Conservation (phyloP, 2,888 invertebrate species). For the Hydropsyche betteni region DNA sequence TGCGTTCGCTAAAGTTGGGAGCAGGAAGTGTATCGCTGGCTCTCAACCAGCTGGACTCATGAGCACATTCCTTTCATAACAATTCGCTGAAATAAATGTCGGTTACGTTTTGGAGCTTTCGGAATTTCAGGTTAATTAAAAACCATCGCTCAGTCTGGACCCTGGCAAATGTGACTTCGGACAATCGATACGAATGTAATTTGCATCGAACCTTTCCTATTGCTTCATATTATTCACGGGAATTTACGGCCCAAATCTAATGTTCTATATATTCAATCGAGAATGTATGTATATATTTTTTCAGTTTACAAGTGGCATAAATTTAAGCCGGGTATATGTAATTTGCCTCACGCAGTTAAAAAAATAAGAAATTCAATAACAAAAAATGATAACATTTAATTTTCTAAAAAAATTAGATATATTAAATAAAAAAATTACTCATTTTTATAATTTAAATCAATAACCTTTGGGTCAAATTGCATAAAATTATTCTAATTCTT, state of each 20-base stretch:
- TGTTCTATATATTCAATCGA: not conserved
- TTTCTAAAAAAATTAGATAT: too few species aligned
- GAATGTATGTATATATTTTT: not conserved
- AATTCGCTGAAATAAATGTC: not conserved
- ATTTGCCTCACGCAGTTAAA: not conserved
- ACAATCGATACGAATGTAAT: not conserved
- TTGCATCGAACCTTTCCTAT: not conserved
- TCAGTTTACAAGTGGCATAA: not conserved
- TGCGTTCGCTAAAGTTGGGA: slow-evolving; percentile 6
- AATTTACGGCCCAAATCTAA: not conserved
- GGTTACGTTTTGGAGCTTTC: not conserved
- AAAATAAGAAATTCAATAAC: too few species aligned
- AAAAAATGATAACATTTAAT: too few species aligned
- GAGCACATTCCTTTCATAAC: not conserved
- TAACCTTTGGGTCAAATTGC: too few species aligned
- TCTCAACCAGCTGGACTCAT: not conserved
- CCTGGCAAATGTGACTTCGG: too few species aligned
- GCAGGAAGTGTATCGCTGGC: not conserved
- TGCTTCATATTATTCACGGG: not conserved
- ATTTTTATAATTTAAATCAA: too few species aligned
- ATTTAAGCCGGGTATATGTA: not conserved
- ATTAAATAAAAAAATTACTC: too few species aligned
- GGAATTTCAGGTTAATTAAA: slow-evolving; percentile 13
- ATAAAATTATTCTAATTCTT: too few species aligned
- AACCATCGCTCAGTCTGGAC: not conserved